A percentile compares a stretch with the other conserved stretches of the same genome.
These are phyloP conservation scores for Mimumesa dahlbomi DNA, from an alignment of 2,888 invertebrate genomes.

Conservation along the genomic window DNA sequence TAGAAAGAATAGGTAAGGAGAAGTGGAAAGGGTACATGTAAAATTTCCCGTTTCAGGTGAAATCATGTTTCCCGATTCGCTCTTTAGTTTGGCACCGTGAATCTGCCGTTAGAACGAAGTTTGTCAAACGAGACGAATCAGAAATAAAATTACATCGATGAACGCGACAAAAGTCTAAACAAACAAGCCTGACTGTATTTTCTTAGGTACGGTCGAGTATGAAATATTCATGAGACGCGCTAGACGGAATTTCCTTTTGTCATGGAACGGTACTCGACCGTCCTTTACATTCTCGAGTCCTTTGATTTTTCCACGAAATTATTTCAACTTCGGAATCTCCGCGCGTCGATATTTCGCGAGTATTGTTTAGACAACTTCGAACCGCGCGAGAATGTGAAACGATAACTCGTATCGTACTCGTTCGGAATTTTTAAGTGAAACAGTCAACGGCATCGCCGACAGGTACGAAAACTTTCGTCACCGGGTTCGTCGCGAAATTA, in stretches of 20 bases:
- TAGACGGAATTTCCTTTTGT: not conserved
- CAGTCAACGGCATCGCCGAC: too few relatives aligned
- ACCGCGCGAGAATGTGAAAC: not conserved
- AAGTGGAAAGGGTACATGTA: too few relatives aligned
- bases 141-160: conserved; percentile 33
- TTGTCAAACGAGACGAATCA: conserved; percentile 31
- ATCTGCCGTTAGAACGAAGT: conserved; percentile 15
- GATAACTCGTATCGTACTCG: too few relatives aligned
- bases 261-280: not conserved
- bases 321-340: not conserved
- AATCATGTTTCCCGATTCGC: too few relatives aligned
- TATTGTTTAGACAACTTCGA: not conserved
- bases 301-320: not conserved
- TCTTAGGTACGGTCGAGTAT: not conserved
- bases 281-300: conserved; percentile 8
- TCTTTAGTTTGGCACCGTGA: too few relatives aligned
- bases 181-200: conserved; percentile 4
- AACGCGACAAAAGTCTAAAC: conserved; percentile 13
- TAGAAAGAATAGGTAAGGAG: too few relatives aligned
- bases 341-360: not conserved
- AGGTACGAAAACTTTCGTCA: too few relatives aligned
- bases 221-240: not conserved
- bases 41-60: too few relatives aligned
- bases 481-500: too few relatives aligned
- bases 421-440: too few relatives aligned